A percentile compares a stretch with the other conserved stretches of the same genome.
Evolutionary conservation across 2,113 vertebrate genomes (phyloP).

Genomic region (Passer domesticus): DNA sequence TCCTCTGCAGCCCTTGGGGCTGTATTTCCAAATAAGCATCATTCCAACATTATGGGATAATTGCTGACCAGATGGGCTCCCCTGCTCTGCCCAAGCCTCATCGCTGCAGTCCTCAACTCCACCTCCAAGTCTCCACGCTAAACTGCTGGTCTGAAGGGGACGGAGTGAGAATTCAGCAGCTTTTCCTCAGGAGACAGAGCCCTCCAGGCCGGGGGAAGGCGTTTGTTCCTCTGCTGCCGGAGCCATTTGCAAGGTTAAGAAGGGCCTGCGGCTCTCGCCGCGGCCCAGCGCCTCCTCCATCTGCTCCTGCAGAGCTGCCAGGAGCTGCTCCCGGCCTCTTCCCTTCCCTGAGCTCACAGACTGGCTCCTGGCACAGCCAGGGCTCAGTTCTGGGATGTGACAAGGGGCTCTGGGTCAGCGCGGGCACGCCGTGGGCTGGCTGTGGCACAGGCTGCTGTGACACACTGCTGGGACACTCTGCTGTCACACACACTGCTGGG

Average conservation of each 20-base stretch:
- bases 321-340: not conserved
- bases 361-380: not conserved
- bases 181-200: not conserved
- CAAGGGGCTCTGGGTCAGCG: not conserved
- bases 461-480: too few species aligned
- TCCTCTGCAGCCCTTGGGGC: not conserved
- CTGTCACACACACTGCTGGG: too few species aligned
- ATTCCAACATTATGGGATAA: not conserved
- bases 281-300: not conserved
- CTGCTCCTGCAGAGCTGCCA: constrained; percentile 8
- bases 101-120: not conserved
- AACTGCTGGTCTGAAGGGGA: not conserved
- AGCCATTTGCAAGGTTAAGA: constrained; percentile 32
- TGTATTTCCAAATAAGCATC: not conserved
- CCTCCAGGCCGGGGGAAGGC: not conserved
- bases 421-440: accelerated
- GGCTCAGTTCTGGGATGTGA: not conserved
- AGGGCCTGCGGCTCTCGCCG: not conserved
- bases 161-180: not conserved
- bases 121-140: not conserved
- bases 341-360: not conserved
- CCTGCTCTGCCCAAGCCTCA: not conserved
- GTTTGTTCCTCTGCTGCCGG: not conserved
- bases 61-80: not conserved
- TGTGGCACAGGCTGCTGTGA: not conserved